Percentiles rank a stretch among this genome's conserved stretches.
Evolutionary conservation across 2,113 vertebrate genomes (phyloP).

Genomic region (Bufo gargarizans): DNA sequence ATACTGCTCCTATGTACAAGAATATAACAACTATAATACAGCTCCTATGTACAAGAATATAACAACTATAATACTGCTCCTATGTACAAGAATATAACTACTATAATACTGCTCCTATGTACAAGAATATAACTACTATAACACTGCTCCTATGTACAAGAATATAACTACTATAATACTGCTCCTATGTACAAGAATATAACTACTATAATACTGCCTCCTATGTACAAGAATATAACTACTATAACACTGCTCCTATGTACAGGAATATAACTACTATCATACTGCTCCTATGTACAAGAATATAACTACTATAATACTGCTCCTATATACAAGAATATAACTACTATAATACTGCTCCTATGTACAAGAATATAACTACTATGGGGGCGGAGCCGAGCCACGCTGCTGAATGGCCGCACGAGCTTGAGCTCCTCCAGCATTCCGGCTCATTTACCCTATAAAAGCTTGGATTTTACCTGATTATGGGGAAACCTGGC

Average conservation of each 20-base stretch:
- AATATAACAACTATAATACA: background rate
- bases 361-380: too few species aligned
- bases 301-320: background rate
- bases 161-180: background rate
- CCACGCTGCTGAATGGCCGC: too few species aligned
- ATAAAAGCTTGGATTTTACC: too few species aligned
- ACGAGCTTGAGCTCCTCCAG: too few species aligned
- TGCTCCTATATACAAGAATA: background rate
- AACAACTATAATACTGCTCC: background rate
- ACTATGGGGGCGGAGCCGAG: too few species aligned
- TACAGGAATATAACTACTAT: too few species aligned
- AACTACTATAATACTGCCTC: background rate
- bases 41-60: background rate
- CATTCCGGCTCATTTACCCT: too few species aligned
- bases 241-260: background rate
- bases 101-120: constrained; percentile 8
- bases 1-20: background rate
- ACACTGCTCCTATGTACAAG: background rate
- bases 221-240: background rate
- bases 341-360: too few species aligned
- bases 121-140: constrained; percentile 13
- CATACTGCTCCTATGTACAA: too few species aligned
- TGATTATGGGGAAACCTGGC: too few species aligned
- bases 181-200: background rate
- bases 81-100: constrained; percentile 1